Conservation (phyloP, 2,113 vertebrate species). For the Phaethornis superciliosus region DNA sequence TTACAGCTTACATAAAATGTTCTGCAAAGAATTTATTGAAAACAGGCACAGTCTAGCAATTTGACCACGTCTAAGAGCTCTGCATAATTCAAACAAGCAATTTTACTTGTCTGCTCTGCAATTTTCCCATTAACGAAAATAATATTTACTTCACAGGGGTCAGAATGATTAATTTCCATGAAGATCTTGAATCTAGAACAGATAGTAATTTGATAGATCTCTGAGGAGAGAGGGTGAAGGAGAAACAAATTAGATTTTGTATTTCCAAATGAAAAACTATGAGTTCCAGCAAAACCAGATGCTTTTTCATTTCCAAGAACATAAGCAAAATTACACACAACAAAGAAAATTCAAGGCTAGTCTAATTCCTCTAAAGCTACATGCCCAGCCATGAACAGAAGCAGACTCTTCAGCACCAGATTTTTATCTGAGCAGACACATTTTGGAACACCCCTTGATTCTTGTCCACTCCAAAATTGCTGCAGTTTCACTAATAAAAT, state of each 20-base stretch:
- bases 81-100: slow-evolving; percentile 15
- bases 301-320: background rate
- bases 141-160: slow-evolving; percentile 50
- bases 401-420: background rate
- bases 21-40: background rate
- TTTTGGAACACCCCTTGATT: background rate
- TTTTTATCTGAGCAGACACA: background rate
- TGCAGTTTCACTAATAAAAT: background rate
- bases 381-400: background rate
- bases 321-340: background rate
- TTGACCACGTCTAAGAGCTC: background rate
- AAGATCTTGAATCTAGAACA: slow-evolving; percentile 21
- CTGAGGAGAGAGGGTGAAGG: background rate
- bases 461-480: background rate
- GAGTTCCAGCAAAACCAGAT: background rate
- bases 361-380: background rate
- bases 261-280: slow-evolving; percentile 23
- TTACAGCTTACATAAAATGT: background rate
- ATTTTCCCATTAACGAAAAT: slow-evolving; percentile 52
- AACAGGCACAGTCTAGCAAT: background rate
- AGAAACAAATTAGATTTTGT: slow-evolving; percentile 25
- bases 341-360: background rate
- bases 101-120: slow-evolving; percentile 16
- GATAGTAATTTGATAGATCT: slow-evolving; percentile 8
- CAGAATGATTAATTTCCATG: slow-evolving; percentile 22